Evolutionary conservation across 2,113 vertebrate species (phyloP).

Genomic region (Rhinopomastus cyanomelas): DNA sequence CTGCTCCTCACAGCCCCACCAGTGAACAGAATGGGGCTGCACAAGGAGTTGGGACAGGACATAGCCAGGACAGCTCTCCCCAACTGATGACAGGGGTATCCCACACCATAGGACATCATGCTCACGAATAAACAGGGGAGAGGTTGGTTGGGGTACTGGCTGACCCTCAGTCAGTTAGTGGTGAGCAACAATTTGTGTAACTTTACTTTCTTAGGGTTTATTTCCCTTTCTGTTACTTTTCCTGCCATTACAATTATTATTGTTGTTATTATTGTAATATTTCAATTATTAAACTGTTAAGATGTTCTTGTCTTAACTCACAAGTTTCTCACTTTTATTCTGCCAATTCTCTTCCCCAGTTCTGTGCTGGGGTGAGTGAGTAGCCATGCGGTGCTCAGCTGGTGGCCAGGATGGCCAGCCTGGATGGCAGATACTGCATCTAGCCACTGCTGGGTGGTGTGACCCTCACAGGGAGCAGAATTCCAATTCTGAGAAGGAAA

Average conservation of each 20-base stretch:
- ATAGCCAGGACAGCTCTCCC: background rate
- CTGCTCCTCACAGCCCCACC: background rate
- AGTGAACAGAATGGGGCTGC: background rate
- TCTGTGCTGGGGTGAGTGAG: background rate
- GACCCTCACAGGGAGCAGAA: constrained; percentile 53
- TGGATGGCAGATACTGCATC: constrained; percentile 6
- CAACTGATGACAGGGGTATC: background rate
- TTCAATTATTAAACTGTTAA: background rate
- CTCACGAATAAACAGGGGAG: background rate
- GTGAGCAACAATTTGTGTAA: background rate
- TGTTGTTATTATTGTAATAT: background rate
- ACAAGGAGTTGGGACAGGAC: background rate
- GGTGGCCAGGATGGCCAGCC: background rate
- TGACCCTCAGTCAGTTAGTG: background rate
- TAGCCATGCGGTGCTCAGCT: background rate
- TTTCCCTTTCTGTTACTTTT: background rate
- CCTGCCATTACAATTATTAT: background rate
- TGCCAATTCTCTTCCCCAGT: background rate
- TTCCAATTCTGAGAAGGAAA: constrained; percentile 55
- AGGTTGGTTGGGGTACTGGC: background rate
- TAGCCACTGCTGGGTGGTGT: constrained; percentile 64
- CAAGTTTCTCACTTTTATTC: background rate
- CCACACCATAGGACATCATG: background rate
- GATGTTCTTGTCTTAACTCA: background rate
- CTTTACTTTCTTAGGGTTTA: background rate